Evolutionary conservation across 2,113 vertebrate species (phyloP).

Genomic region (Bubo blakistoni): DNA sequence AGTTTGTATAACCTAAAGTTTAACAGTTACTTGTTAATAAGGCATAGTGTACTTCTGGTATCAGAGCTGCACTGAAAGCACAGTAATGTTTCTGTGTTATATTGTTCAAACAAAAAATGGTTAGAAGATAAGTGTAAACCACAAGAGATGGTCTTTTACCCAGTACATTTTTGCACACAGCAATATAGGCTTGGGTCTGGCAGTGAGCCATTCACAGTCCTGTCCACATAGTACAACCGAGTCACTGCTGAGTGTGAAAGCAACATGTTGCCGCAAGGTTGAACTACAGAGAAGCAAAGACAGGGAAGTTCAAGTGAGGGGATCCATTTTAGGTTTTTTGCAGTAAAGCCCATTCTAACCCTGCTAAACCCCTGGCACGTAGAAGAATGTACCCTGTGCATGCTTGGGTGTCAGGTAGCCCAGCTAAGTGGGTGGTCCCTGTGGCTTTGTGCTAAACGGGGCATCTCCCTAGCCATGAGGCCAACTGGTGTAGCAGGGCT

Average conservation of each 20-base stretch:
- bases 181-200: background rate
- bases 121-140: background rate
- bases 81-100: background rate
- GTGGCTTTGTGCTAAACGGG: background rate
- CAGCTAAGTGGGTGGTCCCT: background rate
- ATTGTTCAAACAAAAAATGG: background rate
- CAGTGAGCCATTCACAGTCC: background rate
- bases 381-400: background rate
- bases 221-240: fast-evolving
- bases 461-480: too few relatives aligned
- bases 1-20: background rate
- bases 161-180: background rate
- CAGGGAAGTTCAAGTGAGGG: background rate
- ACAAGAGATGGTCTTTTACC: background rate
- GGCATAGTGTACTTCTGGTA: background rate
- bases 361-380: background rate
- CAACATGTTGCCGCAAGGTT: background rate
- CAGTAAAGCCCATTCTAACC: background rate
- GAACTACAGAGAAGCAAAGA: background rate
- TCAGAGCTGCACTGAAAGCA: background rate
- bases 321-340: background rate
- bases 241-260: background rate
- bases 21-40: background rate
- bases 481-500: background rate
- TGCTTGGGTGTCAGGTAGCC: background rate